phyloP scores from a whole-genome alignment of 2,113 vertebrate genomes.

The Brienomyrus brachyistius region DNA sequence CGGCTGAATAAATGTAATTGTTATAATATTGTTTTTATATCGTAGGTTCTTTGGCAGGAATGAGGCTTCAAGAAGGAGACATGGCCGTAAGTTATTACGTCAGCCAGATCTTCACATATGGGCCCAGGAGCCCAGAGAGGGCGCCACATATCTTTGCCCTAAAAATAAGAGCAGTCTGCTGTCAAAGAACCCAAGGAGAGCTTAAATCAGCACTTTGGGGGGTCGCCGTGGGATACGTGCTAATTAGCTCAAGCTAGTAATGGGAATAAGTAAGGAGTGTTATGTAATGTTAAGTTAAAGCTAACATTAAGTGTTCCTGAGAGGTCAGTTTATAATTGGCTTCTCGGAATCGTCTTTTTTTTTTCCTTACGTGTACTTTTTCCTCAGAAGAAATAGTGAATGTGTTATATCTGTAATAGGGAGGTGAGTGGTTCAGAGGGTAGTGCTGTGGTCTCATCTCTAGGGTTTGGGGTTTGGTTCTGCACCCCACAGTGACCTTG shows the following conservation, averaged over 20 bases:
- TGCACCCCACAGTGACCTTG: background rate
- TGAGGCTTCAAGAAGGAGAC: constrained; percentile 84
- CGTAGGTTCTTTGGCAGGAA: constrained; percentile 87
- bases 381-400: background rate
- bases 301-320: background rate
- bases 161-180: background rate
- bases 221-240: background rate
- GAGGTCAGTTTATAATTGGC: background rate
- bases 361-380: background rate
- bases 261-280: background rate
- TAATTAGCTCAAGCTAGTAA: background rate
- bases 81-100: constrained; percentile 67
- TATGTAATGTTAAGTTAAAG: background rate
- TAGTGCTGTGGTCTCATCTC: background rate
- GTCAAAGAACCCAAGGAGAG: background rate
- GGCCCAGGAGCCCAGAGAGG: background rate
- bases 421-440: background rate
- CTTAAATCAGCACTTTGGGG: constrained; percentile 3
- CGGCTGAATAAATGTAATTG: background rate
- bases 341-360: background rate
- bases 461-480: background rate
- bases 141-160: background rate
- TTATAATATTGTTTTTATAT: background rate
- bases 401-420: background rate
- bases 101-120: constrained; percentile 19